Conservation (phyloP, 2,888 invertebrate species). For the Eupsilia transversa region DNA sequence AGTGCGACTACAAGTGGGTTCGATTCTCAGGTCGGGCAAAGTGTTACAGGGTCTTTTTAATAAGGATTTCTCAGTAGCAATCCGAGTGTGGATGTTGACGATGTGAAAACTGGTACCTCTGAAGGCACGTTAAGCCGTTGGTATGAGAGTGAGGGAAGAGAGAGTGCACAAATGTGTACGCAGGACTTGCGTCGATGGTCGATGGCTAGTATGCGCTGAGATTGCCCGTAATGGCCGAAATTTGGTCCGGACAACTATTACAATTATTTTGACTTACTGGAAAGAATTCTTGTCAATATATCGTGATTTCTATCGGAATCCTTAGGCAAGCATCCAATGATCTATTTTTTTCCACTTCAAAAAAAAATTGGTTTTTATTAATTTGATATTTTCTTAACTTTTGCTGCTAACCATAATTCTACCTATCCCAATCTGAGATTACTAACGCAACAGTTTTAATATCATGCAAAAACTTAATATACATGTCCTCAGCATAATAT, state of each 20-base stretch:
- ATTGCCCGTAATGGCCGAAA: neutral
- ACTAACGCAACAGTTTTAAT: neutral
- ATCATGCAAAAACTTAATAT: constrained; percentile 2
- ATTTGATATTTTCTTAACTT: neutral
- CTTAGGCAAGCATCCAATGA: neutral
- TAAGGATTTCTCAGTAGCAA: neutral
- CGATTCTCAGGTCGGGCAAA: neutral
- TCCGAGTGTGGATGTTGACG: neutral
- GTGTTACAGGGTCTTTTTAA: neutral
- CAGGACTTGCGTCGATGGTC: too few relatives aligned
- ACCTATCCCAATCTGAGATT: too few relatives aligned
- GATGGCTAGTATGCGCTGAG: neutral
- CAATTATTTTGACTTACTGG: neutral
- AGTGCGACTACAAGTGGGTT: neutral
- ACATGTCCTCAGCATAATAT: constrained; percentile 4
- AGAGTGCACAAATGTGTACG: too few relatives aligned
- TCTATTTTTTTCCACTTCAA: neutral
- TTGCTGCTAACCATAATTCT: neutral
- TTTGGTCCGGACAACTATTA: neutral
- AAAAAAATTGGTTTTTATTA: neutral
- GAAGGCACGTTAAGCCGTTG: too few relatives aligned
- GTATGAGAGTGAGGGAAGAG: neutral
- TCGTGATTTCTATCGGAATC: neutral
- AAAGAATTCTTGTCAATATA: neutral
- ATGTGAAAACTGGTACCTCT: neutral